Percentiles rank a stretch among this genome's conserved stretches.
Evolutionary conservation across 1,140 invertebrate genomes (phyloP).

Genomic region (Drosophila arizonae): DNA sequence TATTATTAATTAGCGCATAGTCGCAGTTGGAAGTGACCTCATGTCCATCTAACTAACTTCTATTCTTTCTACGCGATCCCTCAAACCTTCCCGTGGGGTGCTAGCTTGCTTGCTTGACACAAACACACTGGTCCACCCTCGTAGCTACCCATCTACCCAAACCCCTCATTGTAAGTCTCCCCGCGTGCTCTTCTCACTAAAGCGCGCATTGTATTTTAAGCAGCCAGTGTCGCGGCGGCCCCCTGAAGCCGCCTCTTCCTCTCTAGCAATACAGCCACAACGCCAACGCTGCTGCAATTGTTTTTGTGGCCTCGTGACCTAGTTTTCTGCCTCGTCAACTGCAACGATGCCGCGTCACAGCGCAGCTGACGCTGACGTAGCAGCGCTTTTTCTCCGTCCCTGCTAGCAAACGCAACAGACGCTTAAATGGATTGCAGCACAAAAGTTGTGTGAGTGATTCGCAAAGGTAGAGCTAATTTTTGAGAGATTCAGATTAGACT

Average conservation of each 20-base stretch:
- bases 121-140: background rate
- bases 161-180: background rate
- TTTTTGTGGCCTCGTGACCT: constrained; percentile 82
- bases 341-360: constrained; percentile 59
- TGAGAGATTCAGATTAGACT: background rate
- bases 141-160: constrained; percentile 1
- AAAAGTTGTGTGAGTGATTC: constrained; percentile 35
- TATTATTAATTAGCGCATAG: too few relatives aligned
- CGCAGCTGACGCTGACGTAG: constrained; percentile 15
- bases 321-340: constrained; percentile 78
- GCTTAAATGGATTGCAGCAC: constrained; percentile 71
- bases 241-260: constrained; percentile 4
- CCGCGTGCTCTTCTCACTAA: constrained; percentile 14
- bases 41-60: too few relatives aligned
- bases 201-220: constrained; percentile 68
- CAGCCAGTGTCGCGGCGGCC: constrained; percentile 21
- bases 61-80: too few relatives aligned
- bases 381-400: constrained; percentile 12
- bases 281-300: constrained; percentile 61
- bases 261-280: background rate
- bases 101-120: background rate
- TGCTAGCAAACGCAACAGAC: constrained; percentile 43
- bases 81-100: too few relatives aligned
- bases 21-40: too few relatives aligned
- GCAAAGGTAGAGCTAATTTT: constrained; percentile 15